Evolutionary conservation across 2,113 vertebrate species (phyloP), one percentile per base, ranked within the genome.

Genomic region (Lanius collurio): DNA sequence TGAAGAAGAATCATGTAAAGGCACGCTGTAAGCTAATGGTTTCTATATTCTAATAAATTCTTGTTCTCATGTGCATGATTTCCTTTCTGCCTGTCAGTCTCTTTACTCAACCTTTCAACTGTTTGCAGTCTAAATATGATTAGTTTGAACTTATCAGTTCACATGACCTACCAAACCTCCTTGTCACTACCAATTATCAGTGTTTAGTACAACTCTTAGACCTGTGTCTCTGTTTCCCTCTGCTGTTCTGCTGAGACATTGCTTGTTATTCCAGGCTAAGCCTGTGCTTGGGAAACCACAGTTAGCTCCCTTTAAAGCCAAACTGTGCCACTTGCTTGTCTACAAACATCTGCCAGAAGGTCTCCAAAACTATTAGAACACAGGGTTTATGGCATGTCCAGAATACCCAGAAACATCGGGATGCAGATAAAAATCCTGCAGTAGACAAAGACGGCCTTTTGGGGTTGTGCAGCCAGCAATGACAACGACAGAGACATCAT

Each of bases 221-320:
- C 33, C 60, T 57, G 53, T 62, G 76, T 85, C 91, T 87, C 88
- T 76, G 90, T 94, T 94, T 93, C 96, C 95, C 93, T 89, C 95
- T 97, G 60, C 92, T 95, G 96, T 90, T 93, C 47, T 81, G 31
- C 73, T 62, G 37, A 89, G 64, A 90, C 53, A 89, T 42, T 87
- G 56, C 69, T 75, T 28, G 28, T 49, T 83, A 75, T 77, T 31
- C 76, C 65, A 56, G n/a, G 3, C 39, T 24, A 9, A 93, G 35
- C 13, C 22, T 13, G 19, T 13, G 18, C 35, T 50, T 62, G 26
- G n/a, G n/a, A 47, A 68, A 21, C n/a, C 23, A 55, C n/a, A 10
- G 10, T 81, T 16, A 13, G 9, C 15, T 56, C 35, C 6, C 10
- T 70, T 63, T 15, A 50, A 83, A 90, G 10, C 26, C 19, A 33